Evolutionary conservation across 1,140 invertebrate species (phyloP), one percentile per base, ranked within the genome.

Genomic region (Xylocopa sonorina): DNA sequence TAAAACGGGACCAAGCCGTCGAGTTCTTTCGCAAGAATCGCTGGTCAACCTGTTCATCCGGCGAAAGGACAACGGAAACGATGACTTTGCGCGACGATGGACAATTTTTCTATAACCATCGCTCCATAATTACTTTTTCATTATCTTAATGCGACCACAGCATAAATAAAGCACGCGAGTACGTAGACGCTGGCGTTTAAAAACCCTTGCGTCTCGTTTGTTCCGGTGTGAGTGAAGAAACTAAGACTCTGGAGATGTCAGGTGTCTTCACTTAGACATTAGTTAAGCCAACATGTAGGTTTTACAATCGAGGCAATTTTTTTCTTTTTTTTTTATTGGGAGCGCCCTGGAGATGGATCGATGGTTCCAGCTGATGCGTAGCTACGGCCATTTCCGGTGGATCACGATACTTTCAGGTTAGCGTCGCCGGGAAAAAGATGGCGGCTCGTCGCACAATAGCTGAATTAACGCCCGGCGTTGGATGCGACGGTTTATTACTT

Each of bases 401-500:
- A 60, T 46, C 60, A 55, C 57, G 32, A 58, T 57, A 71, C 18
- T 71, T 71, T 58, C 60, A 60, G 27, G 38, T 27, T 12, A 9
- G 21, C 2, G 2, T 0, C 6, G 3, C 10, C n/a, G 27, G 27
- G 24, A 32, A 34, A 66, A 64, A 55, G 48, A 55, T 75, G 21
- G 4, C 21, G 43, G 43, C 2, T 41, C 18, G n/a, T n/a, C 7
- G 21, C 29, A 78, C 55, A 58, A 51, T 60, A 64, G 41, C 16
- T 41, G 27, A 72, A 72, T 72, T 78, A 78, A 78, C 43, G 46
- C 51, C 29, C 3, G 3, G 1, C 5, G 48, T 38, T 46, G 21
- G 74, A 68, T n/a, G 46, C 43, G 4, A 7, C n/a, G 58, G n/a
- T 64, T 66, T 68, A 53, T 81, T 81, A 83, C 60, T 76, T 84